Percentiles rank a stretch among this genome's conserved stretches.
Evolutionary conservation across 2,797 vertebrate species (phyloP).

Genomic region (Lemur catta): DNA sequence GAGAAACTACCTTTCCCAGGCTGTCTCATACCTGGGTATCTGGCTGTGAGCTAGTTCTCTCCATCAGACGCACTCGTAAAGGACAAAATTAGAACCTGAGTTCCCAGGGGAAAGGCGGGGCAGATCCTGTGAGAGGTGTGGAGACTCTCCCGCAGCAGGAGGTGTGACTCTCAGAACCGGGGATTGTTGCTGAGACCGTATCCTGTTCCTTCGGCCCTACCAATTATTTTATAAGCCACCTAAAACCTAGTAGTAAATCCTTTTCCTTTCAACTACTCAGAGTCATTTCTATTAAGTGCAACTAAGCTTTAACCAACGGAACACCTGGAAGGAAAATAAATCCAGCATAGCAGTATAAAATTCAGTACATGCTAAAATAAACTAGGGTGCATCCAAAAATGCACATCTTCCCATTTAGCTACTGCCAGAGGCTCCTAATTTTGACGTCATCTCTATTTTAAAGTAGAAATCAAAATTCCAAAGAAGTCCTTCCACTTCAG

Average conservation of each 20-base stretch:
- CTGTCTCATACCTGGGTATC: neutral
- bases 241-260: slow-evolving; percentile 31
- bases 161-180: neutral
- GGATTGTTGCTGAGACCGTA: neutral
- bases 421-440: neutral
- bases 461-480: neutral
- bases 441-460: neutral
- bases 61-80: neutral
- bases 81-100: neutral
- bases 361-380: neutral
- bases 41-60: neutral
- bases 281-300: slow-evolving; percentile 28
- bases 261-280: neutral
- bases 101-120: neutral
- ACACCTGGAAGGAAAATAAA: neutral
- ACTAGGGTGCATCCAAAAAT: neutral
- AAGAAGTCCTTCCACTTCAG: neutral
- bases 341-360: neutral
- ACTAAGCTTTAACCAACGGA: slow-evolving; percentile 43
- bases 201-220: neutral
- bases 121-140: neutral
- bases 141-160: neutral
- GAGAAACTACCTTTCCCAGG: neutral
- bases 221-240: slow-evolving; percentile 49
- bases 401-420: neutral